A percentile compares a stretch with the other conserved stretches of the same genome.
Evolutionary conservation across 2,797 vertebrate genomes (phyloP).

Genomic region (Megalops cyprinoides): DNA sequence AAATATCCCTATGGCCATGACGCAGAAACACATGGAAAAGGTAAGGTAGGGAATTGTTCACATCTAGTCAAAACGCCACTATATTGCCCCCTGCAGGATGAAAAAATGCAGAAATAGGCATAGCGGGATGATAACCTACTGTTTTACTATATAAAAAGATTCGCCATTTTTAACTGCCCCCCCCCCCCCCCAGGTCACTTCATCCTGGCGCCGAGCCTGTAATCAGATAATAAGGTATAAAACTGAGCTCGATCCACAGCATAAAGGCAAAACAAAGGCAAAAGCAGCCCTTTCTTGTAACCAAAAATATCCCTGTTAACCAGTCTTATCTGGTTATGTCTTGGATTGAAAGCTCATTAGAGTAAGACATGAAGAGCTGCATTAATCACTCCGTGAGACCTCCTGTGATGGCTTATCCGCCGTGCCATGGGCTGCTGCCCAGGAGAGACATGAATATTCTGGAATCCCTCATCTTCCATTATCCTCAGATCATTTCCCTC

Average conservation of each 20-base stretch:
- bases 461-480: background rate
- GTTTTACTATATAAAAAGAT: too few relatives aligned
- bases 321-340: background rate
- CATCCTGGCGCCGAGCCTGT: too few relatives aligned
- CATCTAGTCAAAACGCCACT: too few relatives aligned
- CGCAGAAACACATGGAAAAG: too few relatives aligned
- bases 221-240: too few relatives aligned
- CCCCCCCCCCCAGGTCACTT: too few relatives aligned
- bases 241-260: background rate
- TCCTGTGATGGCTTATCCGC: background rate
- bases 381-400: background rate
- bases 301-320: background rate
- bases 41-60: too few relatives aligned
- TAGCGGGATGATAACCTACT: too few relatives aligned
- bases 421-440: background rate
- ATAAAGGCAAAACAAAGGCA: background rate
- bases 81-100: too few relatives aligned
- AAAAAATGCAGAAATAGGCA: too few relatives aligned
- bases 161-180: too few relatives aligned
- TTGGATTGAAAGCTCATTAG: background rate
- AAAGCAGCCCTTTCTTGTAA: background rate
- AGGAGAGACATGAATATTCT: background rate
- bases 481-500: background rate
- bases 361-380: background rate
- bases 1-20: too few relatives aligned